A percentile compares a stretch with the other conserved stretches of the same genome.
Conservation (phyloP, 1,140 invertebrate species). For the Mycetomoellerius zeteki region DNA sequence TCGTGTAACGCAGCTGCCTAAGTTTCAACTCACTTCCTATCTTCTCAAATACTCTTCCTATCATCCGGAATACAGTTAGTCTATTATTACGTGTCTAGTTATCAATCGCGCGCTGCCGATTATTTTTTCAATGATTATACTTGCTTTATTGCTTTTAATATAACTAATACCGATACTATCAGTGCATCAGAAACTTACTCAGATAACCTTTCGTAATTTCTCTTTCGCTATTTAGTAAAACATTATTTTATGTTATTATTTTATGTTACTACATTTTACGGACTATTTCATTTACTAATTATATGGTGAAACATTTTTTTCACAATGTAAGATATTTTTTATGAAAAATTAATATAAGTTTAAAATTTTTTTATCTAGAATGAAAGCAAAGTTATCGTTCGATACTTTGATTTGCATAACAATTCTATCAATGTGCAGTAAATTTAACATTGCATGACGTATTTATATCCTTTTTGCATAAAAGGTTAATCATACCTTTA, state of each 20-base stretch:
- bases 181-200: not conserved
- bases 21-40: not conserved
- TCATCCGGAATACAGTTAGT: slow-evolving; percentile 1
- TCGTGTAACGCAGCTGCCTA: not conserved
- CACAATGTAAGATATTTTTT: not conserved
- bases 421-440: not conserved
- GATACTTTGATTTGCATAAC: not conserved
- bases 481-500: slow-evolving; percentile 42
- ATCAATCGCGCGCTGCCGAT: not conserved
- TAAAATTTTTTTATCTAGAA: not conserved
- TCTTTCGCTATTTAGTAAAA: not conserved
- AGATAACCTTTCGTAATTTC: not conserved
- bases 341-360: not conserved
- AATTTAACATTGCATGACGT: not conserved
- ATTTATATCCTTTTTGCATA: slow-evolving; percentile 7
- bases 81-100: slow-evolving; percentile 31
- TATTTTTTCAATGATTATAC: not conserved
- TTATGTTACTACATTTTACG: slow-evolving; percentile 18
- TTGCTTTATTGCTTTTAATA: slow-evolving; percentile 21
- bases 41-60: not conserved
- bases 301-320: not conserved
- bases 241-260: not conserved
- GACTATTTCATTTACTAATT: slow-evolving; percentile 5
- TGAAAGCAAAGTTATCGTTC: not conserved
- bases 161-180: not conserved